A percentile compares a stretch with the other conserved stretches of the same genome.
These are phyloP conservation scores for Megaceryle torquata DNA, from an alignment of 2,113 vertebrate species.

Conservation along the genomic window DNA sequence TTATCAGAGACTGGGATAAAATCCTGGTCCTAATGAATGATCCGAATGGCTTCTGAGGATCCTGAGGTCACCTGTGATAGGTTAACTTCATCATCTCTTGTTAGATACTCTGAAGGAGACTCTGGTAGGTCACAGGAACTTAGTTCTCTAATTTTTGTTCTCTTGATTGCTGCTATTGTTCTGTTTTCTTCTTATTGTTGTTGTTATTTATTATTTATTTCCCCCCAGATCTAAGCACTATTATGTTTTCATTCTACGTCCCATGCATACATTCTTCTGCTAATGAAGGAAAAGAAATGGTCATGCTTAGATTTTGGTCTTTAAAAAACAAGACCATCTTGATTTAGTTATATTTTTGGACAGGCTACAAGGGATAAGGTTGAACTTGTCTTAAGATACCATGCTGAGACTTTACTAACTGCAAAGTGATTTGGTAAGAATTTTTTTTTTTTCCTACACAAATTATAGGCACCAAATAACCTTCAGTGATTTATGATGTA, in stretches of 20 bases:
- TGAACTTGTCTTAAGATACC: background rate
- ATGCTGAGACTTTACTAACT: background rate
- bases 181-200: background rate
- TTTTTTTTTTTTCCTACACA: background rate
- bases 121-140: background rate
- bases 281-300: background rate
- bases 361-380: background rate
- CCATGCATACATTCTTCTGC: background rate
- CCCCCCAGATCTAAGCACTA: background rate
- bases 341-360: constrained; percentile 10
- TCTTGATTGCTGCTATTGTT: background rate
- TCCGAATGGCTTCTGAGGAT: background rate
- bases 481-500: background rate
- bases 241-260: background rate
- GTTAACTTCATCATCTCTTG: background rate
- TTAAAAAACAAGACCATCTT: background rate
- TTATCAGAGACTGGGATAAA: background rate
- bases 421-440: background rate
- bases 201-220: background rate
- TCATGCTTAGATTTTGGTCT: background rate
- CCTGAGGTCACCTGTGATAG: background rate
- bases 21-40: background rate
- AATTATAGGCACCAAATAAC: background rate
- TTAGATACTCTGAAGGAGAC: background rate
- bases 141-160: background rate